phyloP scores from a whole-genome alignment of 2,113 vertebrate species.

The Callorhinus ursinus region DNA sequence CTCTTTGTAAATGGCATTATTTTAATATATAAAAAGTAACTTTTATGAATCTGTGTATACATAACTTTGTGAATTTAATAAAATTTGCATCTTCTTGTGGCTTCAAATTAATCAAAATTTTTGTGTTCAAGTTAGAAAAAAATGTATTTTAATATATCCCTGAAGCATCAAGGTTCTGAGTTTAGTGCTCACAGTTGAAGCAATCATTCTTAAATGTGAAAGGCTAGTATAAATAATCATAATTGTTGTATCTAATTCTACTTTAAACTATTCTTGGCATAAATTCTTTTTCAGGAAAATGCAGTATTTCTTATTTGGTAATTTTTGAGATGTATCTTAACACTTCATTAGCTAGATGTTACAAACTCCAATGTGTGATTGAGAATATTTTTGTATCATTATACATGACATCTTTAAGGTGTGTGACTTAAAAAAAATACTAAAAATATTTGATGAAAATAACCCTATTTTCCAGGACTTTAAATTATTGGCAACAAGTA shows the following conservation, averaged over 20 bases:
- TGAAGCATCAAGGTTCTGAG: background rate
- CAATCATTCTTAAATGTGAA: background rate
- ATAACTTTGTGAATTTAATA: background rate
- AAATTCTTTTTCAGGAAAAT: background rate
- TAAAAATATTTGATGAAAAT: slow-evolving; percentile 36
- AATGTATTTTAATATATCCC: background rate
- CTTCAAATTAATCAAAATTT: background rate
- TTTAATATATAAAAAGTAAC: slow-evolving; percentile 1
- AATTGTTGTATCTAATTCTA: background rate
- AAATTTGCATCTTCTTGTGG: background rate
- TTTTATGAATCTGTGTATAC: background rate
- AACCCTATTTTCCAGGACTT: background rate
- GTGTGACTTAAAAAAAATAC: background rate
- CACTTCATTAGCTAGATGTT: background rate
- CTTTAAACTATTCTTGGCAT: background rate
- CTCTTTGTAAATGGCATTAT: background rate
- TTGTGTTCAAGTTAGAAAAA: background rate
- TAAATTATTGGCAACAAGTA: background rate
- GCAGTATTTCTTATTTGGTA: background rate
- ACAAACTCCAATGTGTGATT: background rate
- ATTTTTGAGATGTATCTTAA: background rate
- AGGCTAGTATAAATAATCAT: background rate
- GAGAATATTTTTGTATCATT: background rate
- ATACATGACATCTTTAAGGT: background rate
- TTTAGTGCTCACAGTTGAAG: background rate